These are phyloP conservation scores for Lamellibrachia luymesi DNA, from an alignment of 1,140 invertebrate species.

Conservation along the genomic window DNA sequence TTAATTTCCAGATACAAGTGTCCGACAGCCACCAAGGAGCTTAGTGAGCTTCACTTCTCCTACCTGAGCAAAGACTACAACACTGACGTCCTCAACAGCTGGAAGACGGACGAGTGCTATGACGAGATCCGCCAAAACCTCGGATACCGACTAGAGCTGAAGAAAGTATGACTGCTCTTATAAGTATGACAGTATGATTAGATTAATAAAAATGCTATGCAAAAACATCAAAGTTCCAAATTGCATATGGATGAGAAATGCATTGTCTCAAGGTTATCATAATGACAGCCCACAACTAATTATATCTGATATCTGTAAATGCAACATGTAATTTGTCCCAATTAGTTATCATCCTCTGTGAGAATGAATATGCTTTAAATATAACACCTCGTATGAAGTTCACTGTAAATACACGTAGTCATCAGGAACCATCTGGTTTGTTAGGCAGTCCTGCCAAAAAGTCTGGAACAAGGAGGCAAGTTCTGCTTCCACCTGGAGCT, in stretches of 20 bases:
- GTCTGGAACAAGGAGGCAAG: not conserved
- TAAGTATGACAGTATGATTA: not conserved
- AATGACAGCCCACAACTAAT: too few species aligned
- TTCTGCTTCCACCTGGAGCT: slow-evolving; percentile 7
- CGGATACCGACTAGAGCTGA: slow-evolving; percentile 12
- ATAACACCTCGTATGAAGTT: too few species aligned
- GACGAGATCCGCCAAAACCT: not conserved
- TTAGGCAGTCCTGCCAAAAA: slow-evolving; percentile 13
- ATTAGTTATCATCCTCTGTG: too few species aligned
- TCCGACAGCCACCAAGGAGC: slow-evolving; percentile 14
- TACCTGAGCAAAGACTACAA: not conserved
- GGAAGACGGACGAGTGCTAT: not conserved
- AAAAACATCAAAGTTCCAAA: too few species aligned
- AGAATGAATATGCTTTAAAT: too few species aligned
- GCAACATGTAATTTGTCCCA: too few species aligned
- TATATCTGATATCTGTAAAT: too few species aligned
- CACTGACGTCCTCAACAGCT: not conserved
- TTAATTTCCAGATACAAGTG: slow-evolving; percentile 6
- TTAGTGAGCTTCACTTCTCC: slow-evolving; percentile 2
- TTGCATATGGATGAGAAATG: too few species aligned
- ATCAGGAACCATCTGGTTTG: not conserved
- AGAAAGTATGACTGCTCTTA: not conserved
- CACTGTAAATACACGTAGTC: not conserved
- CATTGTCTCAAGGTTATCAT: too few species aligned
- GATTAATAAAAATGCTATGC: not conserved